A percentile compares a stretch with the other conserved stretches of the same genome.
Evolutionary conservation across 2,888 invertebrate genomes (phyloP).

Genomic region (Selenia dentaria): DNA sequence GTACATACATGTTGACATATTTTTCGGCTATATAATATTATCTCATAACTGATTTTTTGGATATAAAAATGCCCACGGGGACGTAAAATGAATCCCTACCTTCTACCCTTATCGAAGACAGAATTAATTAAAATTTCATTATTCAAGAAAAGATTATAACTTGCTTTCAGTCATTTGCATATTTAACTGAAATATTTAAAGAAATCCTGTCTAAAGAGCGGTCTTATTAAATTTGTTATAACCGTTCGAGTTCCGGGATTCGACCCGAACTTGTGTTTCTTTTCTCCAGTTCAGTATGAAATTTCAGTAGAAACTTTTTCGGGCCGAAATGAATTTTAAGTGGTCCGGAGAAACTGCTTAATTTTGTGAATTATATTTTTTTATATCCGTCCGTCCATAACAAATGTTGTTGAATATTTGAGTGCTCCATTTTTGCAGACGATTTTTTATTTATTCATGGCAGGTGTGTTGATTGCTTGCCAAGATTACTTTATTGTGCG

Average conservation of each 20-base stretch:
- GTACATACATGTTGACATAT: no score
- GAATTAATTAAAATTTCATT: constrained; percentile 72
- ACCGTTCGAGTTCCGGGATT: constrained; percentile 50
- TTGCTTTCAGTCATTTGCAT: constrained; percentile 70
- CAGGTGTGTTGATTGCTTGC: constrained; percentile 1
- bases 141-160: constrained; percentile 70
- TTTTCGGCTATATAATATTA: no score
- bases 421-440: constrained; percentile 13
- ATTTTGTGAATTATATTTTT: constrained; percentile 46
- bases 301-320: constrained; percentile 49
- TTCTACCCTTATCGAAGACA: constrained; percentile 50
- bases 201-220: constrained; percentile 61
- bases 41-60: background rate
- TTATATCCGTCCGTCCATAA: constrained; percentile 28
- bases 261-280: constrained; percentile 57
- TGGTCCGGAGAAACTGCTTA: constrained; percentile 44
- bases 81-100: background rate
- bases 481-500: no score
- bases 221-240: constrained; percentile 72
- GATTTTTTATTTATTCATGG: constrained; percentile 19
- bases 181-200: constrained; percentile 69
- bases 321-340: constrained; percentile 60
- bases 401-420: constrained; percentile 28
- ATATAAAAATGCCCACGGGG: constrained; percentile 19
- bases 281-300: constrained; percentile 46